Percentiles rank a stretch among this genome's conserved stretches.
Conservation (phyloP, 2,888 invertebrate species). For the Bruchidius siliquastri region DNA sequence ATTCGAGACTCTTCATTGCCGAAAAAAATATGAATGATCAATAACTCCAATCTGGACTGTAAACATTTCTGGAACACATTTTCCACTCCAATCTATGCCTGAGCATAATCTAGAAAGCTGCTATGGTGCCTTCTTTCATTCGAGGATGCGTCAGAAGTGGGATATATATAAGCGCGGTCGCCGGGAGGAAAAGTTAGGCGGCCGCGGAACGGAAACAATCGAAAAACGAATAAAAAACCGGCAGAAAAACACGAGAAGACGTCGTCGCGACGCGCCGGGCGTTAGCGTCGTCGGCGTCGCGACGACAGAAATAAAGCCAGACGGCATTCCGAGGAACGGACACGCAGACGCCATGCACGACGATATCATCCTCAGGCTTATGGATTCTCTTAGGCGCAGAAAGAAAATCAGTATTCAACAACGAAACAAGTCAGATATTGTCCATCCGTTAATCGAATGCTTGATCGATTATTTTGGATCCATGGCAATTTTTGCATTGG, state of each 20-base stretch:
- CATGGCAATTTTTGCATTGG: no score
- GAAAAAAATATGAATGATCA: no score
- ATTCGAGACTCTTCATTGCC: no score
- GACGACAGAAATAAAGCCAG: constrained; percentile 23
- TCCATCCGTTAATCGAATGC: no score
- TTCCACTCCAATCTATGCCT: no score
- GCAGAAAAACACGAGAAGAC: constrained; percentile 13
- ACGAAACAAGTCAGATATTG: no score
- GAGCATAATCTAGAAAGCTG: no score
- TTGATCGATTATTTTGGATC: no score
- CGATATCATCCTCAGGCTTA: not conserved
- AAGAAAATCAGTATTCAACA: constrained; percentile 5
- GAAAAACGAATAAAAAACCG: constrained; percentile 26
- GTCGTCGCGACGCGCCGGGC: constrained; percentile 15
- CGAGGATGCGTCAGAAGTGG: not conserved
- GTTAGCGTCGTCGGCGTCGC: not conserved
- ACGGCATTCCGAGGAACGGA: constrained; percentile 21
- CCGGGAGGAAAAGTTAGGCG: constrained; percentile 4
- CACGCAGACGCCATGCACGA: constrained; percentile 8
- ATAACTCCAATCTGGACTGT: no score
- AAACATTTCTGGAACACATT: no score
- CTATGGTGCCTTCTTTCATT: not conserved
- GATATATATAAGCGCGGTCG: not conserved
- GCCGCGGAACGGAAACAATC: constrained; percentile 26
- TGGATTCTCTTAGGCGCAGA: not conserved